These are phyloP conservation scores for Hydraecia micacea DNA, from an alignment of 2,888 invertebrate genomes.

Conservation along the genomic window DNA sequence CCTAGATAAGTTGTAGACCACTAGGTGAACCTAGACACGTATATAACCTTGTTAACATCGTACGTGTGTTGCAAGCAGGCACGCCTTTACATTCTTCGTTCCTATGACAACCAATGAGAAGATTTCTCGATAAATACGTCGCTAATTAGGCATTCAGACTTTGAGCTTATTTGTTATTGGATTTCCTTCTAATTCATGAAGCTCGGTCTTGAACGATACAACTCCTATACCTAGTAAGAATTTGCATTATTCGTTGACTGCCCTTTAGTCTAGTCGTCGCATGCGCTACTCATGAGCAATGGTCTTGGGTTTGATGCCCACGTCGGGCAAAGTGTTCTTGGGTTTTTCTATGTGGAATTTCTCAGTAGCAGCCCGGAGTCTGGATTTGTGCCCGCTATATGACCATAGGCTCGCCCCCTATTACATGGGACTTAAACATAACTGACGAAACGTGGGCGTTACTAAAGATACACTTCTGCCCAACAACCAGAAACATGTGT, in stretches of 20 bases:
- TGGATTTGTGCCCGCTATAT: neutral
- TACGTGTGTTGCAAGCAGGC: conserved; percentile 51
- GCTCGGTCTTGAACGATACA: neutral
- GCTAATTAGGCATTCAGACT: conserved; percentile 23
- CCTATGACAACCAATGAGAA: conserved; percentile 28
- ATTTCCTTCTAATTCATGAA: neutral
- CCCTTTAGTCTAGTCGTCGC: neutral
- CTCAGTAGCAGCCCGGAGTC: neutral
- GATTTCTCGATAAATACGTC: conserved; percentile 21
- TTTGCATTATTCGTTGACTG: neutral
- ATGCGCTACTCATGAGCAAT: neutral
- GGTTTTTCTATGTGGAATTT: neutral
- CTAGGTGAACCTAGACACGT: conserved; percentile 55
- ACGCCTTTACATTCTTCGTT: conserved; percentile 33
- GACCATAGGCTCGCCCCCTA: neutral
- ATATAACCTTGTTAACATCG: conserved; percentile 49
- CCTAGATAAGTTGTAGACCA: conserved; percentile 50
- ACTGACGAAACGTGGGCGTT: neutral
- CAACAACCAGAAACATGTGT: no score
- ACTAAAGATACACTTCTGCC: neutral
- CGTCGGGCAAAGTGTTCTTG: neutral
- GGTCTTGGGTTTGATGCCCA: neutral
- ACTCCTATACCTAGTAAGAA: neutral
- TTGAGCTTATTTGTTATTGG: neutral
- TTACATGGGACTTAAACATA: neutral